These are phyloP conservation scores for Chaetodon auriga DNA, from an alignment of 2,113 vertebrate species.

Conservation along the genomic window DNA sequence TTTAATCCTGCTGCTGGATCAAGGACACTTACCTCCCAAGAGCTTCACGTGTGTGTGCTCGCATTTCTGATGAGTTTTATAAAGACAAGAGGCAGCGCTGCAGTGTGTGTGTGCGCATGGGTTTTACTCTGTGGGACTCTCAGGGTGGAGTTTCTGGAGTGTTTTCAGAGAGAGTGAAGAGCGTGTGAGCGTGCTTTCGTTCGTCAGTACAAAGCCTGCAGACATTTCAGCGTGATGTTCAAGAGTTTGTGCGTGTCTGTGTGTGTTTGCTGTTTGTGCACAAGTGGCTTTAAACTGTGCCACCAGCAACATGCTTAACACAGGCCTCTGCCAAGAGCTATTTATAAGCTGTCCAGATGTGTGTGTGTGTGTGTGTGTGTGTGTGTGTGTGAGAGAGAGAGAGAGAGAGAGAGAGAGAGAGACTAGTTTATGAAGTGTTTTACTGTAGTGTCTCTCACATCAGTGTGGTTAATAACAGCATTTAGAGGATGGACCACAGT, in stretches of 20 bases:
- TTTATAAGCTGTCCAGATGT: slow-evolving; percentile 37
- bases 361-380: slow-evolving; percentile 26
- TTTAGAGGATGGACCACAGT: neutral
- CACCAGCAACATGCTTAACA: neutral
- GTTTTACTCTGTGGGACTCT: neutral
- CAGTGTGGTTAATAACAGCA: neutral
- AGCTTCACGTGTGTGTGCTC: slow-evolving; percentile 13
- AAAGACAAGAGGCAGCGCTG: neutral
- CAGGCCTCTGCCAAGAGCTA: neutral
- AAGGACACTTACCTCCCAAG: slow-evolving; percentile 51
- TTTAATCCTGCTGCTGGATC: slow-evolving; percentile 71
- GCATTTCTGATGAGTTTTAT: slow-evolving; percentile 28
- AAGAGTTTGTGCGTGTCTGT: neutral
- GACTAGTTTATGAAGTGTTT: neutral
- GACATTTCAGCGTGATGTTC: neutral
- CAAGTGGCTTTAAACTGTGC: slow-evolving; percentile 19
- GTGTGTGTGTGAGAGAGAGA: neutral
- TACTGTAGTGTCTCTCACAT: neutral
- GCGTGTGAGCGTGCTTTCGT: neutral
- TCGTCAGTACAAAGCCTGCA: neutral
- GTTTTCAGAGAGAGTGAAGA: neutral
- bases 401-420: neutral
- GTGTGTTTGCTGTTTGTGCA: slow-evolving; percentile 1
- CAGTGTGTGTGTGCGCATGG: neutral
- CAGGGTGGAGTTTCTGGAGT: neutral